Base-by-base conservation (phyloP, 2,797 vertebrate species). In the Loris lydekkerianus region DNA sequence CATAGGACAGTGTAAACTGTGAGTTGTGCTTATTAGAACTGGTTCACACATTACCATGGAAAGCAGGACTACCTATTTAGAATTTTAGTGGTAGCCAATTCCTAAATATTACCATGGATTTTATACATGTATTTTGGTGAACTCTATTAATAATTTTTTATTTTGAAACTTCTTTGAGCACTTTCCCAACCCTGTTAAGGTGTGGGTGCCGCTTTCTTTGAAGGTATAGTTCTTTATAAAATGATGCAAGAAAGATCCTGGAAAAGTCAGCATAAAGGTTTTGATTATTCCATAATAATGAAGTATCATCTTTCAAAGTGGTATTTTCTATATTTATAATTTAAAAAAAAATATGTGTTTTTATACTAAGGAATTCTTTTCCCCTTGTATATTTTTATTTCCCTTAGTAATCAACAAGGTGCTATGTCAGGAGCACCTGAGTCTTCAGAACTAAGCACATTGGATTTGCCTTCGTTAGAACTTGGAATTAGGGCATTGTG, bases 371-470 rank as follows among this genome's bases (percentile, higher is more conserved):
- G 17, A 60, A 63, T 34, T 81, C 23, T 86, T 77, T 81, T 63
- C 10, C 72, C 46, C 10, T 70, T n/a, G 58, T 65, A 13, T 92
- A 20, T 65, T 97, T 93, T 95, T 67, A 4, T 72, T 97, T 96
- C 93, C 97, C 97, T 97, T 93, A 98, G 98, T 93, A 83, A 94
- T 89, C 96, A 97, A n/a, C 77, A 72, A 21, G 88, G 65, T 94
- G 83, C 58, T 56, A 0, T 11, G 49, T 40, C 20, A 53, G 10
- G 84, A 80, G 87, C 93, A 94, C 11, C 0, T 0, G 81, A 97
- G 53, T 89, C 91, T 86, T 61, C 91, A 94, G 58, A 96, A 93
- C 34, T 78, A 40, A 86, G 34, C 80, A 40, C 53, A 31, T 70
- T 67, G 63, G 78, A 91, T 89, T 90, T 43, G 11, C 90, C 56